phyloP scores from a whole-genome alignment of 2,888 invertebrate genomes.

The Drosophila colorata region DNA sequence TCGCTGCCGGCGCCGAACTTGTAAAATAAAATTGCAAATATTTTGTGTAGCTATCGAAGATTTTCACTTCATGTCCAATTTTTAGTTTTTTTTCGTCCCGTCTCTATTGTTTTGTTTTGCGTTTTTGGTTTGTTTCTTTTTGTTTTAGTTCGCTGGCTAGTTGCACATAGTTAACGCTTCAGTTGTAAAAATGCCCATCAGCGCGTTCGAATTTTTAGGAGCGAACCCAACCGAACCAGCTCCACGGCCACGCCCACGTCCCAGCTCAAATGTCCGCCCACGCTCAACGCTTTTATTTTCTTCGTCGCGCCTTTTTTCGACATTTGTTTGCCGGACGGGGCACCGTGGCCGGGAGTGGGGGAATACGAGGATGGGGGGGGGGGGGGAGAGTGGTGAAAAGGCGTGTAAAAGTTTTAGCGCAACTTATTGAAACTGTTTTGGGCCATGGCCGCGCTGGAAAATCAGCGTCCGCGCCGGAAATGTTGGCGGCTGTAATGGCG shows the following conservation, averaged over 20 bases:
- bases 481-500: conserved; percentile 63
- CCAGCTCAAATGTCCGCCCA: conserved; percentile 29
- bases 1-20: conserved; percentile 40
- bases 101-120: conserved; percentile 3
- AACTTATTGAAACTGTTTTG: conserved; percentile 79
- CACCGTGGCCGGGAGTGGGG: background rate
- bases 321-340: conserved; percentile 22
- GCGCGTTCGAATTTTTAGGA: conserved; percentile 75
- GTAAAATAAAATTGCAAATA: conserved; percentile 73
- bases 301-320: conserved; percentile 40
- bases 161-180: conserved; percentile 79
- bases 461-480: conserved; percentile 73
- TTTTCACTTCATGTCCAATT: conserved; percentile 8
- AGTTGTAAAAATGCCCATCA: conserved; percentile 77
- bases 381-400: conserved; percentile 51
- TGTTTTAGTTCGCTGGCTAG: conserved; percentile 41
- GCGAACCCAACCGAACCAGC: conserved; percentile 26
- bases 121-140: conserved; percentile 13
- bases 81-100: background rate
- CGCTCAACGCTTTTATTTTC: conserved; percentile 58
- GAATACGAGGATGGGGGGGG: background rate
- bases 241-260: conserved; percentile 23
- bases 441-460: conserved; percentile 74
- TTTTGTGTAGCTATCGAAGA: conserved; percentile 54
- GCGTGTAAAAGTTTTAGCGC: conserved; percentile 75